These are phyloP conservation scores for Clarias magur DNA, from an alignment of 2,113 vertebrate genomes.

Conservation along the genomic window DNA sequence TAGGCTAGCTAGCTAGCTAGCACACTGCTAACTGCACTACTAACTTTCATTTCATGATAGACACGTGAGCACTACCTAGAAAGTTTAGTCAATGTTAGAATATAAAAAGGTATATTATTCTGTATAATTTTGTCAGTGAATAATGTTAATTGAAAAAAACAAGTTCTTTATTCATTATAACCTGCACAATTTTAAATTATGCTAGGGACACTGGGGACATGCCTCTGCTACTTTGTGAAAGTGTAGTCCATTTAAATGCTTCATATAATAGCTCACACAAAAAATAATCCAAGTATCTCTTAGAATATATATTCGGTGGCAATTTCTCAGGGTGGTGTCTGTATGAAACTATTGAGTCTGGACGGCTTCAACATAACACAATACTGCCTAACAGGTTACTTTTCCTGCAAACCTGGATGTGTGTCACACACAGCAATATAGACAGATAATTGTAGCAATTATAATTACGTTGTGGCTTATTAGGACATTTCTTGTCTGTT, in stretches of 20 bases:
- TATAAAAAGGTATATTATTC: background rate
- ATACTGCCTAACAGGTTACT: background rate
- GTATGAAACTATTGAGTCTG: background rate
- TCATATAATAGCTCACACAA: background rate
- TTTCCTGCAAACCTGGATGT: background rate
- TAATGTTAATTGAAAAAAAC: background rate
- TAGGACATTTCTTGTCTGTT: background rate
- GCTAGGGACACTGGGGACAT: background rate
- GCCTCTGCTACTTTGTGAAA: background rate
- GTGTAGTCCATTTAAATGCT: background rate
- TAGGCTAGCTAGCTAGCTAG: constrained; percentile 10
- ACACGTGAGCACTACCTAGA: background rate
- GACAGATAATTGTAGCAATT: background rate
- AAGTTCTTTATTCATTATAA: background rate
- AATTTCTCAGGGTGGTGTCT: background rate
- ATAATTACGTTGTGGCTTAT: background rate
- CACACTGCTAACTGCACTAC: constrained; percentile 2
- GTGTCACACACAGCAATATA: background rate
- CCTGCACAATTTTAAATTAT: background rate
- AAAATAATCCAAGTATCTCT: background rate
- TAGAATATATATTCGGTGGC: background rate
- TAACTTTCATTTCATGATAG: constrained; percentile 11
- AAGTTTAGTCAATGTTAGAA: background rate
- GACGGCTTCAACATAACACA: background rate
- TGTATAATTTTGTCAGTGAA: background rate